Evolutionary conservation across 2,113 vertebrate genomes (phyloP).

Genomic region (Callipepla californica): DNA sequence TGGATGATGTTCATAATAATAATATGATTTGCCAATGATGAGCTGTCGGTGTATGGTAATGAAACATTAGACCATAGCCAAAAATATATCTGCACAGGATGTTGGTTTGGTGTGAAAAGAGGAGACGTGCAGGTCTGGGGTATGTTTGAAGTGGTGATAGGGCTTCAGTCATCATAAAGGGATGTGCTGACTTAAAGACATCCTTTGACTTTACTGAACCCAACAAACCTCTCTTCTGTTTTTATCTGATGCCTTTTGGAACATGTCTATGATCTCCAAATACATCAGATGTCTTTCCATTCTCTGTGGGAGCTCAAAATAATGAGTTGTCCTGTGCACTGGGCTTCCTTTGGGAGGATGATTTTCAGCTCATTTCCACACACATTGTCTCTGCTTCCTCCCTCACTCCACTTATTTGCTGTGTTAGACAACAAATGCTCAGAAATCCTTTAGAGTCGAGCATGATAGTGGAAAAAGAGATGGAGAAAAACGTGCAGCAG

Average conservation of each 20-base stretch:
- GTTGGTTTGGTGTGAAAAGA: background rate
- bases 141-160: background rate
- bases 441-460: background rate
- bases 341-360: background rate
- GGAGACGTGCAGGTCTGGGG: background rate
- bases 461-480: background rate
- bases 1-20: background rate
- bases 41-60: background rate
- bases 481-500: background rate
- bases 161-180: background rate
- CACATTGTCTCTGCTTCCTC: fast-evolving
- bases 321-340: slow-evolving; percentile 45
- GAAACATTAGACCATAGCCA: background rate
- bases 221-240: background rate
- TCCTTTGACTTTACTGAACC: background rate
- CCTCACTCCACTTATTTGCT: background rate
- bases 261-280: slow-evolving; percentile 5
- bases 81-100: background rate
- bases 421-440: background rate
- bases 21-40: background rate
- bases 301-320: slow-evolving; percentile 48
- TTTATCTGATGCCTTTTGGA: slow-evolving; percentile 21
- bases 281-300: background rate
- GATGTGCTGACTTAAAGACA: background rate
- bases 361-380: background rate